Evolutionary conservation across 1,140 invertebrate genomes (phyloP), one percentile per base, ranked within the genome.

Genomic region (Acyrthosiphon pisum): DNA sequence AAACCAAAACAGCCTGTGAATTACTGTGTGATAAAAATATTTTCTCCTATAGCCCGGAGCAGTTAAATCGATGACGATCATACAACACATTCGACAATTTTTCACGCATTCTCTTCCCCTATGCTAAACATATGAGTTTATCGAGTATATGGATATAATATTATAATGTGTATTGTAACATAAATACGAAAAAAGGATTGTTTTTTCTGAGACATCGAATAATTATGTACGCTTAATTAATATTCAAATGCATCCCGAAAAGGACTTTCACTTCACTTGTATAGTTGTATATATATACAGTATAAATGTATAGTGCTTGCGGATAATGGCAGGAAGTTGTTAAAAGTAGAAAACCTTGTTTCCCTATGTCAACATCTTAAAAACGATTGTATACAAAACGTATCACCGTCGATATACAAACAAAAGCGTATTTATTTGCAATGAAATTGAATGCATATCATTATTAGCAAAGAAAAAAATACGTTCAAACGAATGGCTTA

Each of bases 291-390:
- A 3, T 50, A 50, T 18, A 22, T 53, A 22, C 0, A 22, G 23
- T 53, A 53, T 23, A 23, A 6, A 84, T 84, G 2, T 88, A 20
- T 35, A 50, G 22, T 37, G 20, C 48, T 89, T 53, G 18, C n/a
- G 48, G n/a, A 89, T 89, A 89, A 89, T 89, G 8, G 48, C 87
- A 53, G 87, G 87, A 89, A 89, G 87, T 89, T 53, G 87, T 89
- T 53, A 89, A 50, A 37, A 50, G 48, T 89, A 53, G 87, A 89
- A 89, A 89, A 89, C 87, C 87, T 50, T 23, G n/a, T 89, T 89
- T 53, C n/a, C 87, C 35, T 89, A 37, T 35, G 46, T 37, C n/a
- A 53, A 89, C 20, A 22, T 50, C 4, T 53, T 89, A 23, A 53
- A 18, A 50, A n/a, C 9, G 26, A 53, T 88, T 50, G 30, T 50